Evolutionary conservation across 1,140 invertebrate species (phyloP).

Genomic region (Dreissena rostriformis): DNA sequence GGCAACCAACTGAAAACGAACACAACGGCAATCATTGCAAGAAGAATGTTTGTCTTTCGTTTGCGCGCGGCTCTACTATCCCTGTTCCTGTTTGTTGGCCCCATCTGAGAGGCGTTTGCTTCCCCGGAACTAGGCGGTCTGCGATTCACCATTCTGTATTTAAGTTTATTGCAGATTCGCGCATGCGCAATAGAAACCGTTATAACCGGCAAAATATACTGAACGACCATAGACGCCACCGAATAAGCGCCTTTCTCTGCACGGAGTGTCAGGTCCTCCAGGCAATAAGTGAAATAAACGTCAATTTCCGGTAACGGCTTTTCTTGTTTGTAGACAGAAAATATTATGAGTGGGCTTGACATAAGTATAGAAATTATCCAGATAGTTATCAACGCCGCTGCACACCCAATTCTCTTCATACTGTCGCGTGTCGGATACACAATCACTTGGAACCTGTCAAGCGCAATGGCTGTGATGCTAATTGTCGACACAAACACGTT

Average conservation of each 20-base stretch:
- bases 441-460: constrained; percentile 91
- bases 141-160: constrained; percentile 80
- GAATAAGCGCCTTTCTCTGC: constrained; percentile 91
- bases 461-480: constrained; percentile 94
- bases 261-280: constrained; percentile 74
- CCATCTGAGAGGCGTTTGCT: constrained; percentile 19
- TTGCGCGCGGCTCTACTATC: constrained; percentile 84
- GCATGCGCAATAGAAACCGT: constrained; percentile 88
- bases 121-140: too few relatives aligned
- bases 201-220: constrained; percentile 91
- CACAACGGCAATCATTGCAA: constrained; percentile 92
- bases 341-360: constrained; percentile 90
- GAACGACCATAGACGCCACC: constrained; percentile 90
- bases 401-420: constrained; percentile 88
- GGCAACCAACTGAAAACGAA: constrained; percentile 94
- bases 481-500: constrained; percentile 95
- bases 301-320: constrained; percentile 82
- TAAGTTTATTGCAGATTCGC: constrained; percentile 84
- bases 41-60: constrained; percentile 90
- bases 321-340: constrained; percentile 82
- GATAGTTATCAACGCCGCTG: constrained; percentile 88
- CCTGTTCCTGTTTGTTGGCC: constrained; percentile 61
- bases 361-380: constrained; percentile 90
- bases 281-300: constrained; percentile 83
- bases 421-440: constrained; percentile 91